Evolutionary conservation across 2,113 vertebrate species (phyloP).

Genomic region (Gopherus evgoodei): DNA sequence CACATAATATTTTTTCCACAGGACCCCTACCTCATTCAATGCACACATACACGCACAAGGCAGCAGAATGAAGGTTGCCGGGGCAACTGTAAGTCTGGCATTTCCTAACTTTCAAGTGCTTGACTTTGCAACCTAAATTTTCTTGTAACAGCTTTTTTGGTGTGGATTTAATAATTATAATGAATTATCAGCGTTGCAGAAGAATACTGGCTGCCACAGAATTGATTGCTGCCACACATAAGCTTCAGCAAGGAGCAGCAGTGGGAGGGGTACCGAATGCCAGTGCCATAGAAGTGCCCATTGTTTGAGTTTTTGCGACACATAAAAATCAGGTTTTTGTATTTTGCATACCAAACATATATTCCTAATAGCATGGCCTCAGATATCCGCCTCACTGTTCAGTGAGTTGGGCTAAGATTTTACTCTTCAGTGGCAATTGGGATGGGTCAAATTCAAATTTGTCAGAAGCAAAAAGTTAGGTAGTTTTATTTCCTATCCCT

Average conservation of each 20-base stretch:
- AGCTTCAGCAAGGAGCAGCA: neutral
- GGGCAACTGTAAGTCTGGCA: neutral
- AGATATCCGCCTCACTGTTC: neutral
- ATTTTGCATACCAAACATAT: neutral
- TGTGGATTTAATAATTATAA: neutral
- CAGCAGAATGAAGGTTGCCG: neutral
- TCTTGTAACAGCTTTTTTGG: neutral
- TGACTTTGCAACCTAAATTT: neutral
- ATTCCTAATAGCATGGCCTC: neutral
- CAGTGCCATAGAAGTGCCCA: neutral
- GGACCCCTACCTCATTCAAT: neutral
- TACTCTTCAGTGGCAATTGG: constrained; percentile 6
- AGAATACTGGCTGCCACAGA: neutral
- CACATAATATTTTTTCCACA: neutral
- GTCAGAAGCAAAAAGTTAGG: neutral
- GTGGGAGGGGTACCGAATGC: neutral
- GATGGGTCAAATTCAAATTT: neutral
- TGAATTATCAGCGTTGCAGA: neutral
- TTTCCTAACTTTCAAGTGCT: neutral
- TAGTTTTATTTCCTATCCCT: constrained; percentile 22
- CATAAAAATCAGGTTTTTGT: constrained; percentile 35
- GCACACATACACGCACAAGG: neutral
- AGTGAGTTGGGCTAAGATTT: neutral
- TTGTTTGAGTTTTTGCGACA: constrained; percentile 25
- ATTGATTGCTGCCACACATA: neutral